Conservation (phyloP, 2,888 invertebrate species). For the Metopia argyrocephala region DNA sequence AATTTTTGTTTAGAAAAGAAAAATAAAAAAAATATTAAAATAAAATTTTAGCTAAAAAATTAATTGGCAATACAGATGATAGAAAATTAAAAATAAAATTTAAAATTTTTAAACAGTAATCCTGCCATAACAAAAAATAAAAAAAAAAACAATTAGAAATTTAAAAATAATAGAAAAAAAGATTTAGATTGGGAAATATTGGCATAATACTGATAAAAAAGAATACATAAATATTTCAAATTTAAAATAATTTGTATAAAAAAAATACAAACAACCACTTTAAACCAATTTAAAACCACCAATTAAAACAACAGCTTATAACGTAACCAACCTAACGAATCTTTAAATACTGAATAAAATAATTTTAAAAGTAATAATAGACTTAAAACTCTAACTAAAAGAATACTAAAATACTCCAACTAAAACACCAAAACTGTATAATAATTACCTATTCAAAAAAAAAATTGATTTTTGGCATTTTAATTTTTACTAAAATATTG, state of each 20-base stretch:
- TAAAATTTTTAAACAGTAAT: constrained; percentile 36
- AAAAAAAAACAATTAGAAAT: neutral
- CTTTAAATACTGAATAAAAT: neutral
- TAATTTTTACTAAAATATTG: too few species aligned
- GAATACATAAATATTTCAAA: too few species aligned
- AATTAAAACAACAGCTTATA: neutral
- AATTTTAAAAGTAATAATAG: neutral
- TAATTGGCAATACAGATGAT: constrained; percentile 34
- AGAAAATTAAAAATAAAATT: constrained; percentile 11
- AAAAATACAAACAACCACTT: neutral
- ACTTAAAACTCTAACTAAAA: constrained; percentile 11
- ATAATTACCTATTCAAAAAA: too few species aligned
- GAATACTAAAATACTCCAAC: constrained; percentile 24
- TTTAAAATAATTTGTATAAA: constrained; percentile 7
- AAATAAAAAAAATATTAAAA: constrained; percentile 6
- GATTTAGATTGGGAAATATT: too few species aligned
- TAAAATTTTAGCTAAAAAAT: constrained; percentile 49
- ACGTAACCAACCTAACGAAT: neutral
- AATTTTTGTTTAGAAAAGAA: constrained; percentile 48
- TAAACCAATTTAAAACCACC: neutral
- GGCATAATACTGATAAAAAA: too few species aligned
- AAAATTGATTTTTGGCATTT: too few species aligned
- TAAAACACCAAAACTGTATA: constrained; percentile 56
- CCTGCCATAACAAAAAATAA: constrained; percentile 51
- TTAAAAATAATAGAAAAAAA: neutral